Evolutionary conservation across 2,888 invertebrate species (phyloP).

Genomic region (Cheilosia vernalis): DNA sequence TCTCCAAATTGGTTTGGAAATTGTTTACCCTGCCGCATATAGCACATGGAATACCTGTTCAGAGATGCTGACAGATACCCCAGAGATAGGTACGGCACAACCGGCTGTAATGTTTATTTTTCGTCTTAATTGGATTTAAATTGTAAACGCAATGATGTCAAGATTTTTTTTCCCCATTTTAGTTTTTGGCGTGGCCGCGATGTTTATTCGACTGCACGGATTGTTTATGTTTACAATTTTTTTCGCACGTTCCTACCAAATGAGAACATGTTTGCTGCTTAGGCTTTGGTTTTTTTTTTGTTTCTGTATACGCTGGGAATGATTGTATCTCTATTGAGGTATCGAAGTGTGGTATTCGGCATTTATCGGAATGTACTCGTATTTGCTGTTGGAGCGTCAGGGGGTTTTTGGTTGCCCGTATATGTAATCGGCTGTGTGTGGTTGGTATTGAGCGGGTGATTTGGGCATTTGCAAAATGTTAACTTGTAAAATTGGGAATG

Average conservation of each 20-base stretch:
- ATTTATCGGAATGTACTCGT: neutral
- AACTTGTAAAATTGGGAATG: too few species aligned
- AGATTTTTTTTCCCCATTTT: neutral
- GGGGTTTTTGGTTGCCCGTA: too few species aligned
- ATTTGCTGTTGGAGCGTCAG: neutral
- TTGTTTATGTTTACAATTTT: slow-evolving; percentile 16
- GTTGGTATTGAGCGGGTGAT: too few species aligned
- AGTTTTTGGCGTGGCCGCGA: neutral
- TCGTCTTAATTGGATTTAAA: slow-evolving; percentile 29
- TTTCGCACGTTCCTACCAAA: slow-evolving; percentile 10
- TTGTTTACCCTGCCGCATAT: neutral
- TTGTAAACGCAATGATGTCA: slow-evolving; percentile 6
- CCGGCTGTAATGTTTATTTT: slow-evolving; percentile 6
- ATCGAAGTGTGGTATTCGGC: neutral
- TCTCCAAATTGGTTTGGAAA: neutral
- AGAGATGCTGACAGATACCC: slow-evolving; percentile 6
- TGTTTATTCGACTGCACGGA: slow-evolving; percentile 11
- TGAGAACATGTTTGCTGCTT: neutral
- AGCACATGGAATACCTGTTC: slow-evolving; percentile 2
- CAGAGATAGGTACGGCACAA: neutral
- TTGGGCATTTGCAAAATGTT: too few species aligned
- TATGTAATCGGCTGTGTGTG: too few species aligned
- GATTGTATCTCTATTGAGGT: neutral
- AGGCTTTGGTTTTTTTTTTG: neutral
- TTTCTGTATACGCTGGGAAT: neutral